Evolutionary conservation across 2,113 vertebrate genomes (phyloP), one percentile per base, ranked within the genome.

Genomic region (Phylloscopus trochilus): DNA sequence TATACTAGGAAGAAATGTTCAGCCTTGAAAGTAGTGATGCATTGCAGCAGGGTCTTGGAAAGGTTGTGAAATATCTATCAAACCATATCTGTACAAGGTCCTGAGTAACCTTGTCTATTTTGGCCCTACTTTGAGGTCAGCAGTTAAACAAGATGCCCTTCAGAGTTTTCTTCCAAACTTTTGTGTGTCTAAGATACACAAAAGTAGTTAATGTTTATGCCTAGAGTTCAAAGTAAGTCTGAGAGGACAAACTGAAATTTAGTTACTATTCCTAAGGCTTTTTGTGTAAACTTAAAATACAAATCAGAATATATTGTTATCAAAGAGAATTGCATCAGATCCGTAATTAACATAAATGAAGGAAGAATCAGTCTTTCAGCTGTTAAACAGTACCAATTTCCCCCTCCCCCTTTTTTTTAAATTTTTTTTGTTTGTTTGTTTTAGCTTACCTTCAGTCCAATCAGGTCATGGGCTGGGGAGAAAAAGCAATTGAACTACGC

Each of bases 401-500:
- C n/a, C n/a, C n/a, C n/a, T 37, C 26, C 18, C 6, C 39, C 15
- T 10, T 21, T 21, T 46, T 46, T 43, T 43, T 15, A 43, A 15
- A 81, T 69, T 41, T 8, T 37, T 5, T 10, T 7, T n/a, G 24
- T 11, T 55, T 31, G 17, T 83, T 70, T 37, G 8, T 74, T 94
- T 39, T 92, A 99, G 99, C 99, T 46, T 99, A 99, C 95, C 98
- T 99, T 73, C 99, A 99, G 87, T 99, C 99, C 52, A 99, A 99
- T 95, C 98, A 99, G 96, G 98, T 99, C 94, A 99, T 99, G 98
- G 99, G 99, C 77, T 99, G 99, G 99, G 99, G 98, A 62, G 99
- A 99, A 87, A 99, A 98, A 96, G 99, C 99, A 2, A 99, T 99
- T 58, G 99, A 99, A 97, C 97, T 98, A 35, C 98, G 99, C 22